Percentiles rank a stretch among this genome's conserved stretches.
These are phyloP conservation scores for Nesidiocoris tenuis DNA, from an alignment of 2,888 invertebrate genomes.

Conservation along the genomic window DNA sequence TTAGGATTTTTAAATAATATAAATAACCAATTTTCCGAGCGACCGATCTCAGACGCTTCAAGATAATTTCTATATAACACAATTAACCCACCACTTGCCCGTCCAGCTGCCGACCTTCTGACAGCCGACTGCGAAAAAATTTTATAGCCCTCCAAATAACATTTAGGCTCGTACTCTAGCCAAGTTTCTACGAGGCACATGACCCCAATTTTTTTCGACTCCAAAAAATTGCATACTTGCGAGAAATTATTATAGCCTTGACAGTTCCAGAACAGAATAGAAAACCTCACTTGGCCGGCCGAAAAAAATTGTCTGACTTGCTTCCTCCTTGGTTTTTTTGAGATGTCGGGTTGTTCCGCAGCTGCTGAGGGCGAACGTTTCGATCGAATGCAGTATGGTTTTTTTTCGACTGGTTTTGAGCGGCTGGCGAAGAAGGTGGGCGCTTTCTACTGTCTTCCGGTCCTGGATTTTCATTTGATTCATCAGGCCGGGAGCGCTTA, in stretches of 20 bases:
- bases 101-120: not conserved
- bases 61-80: not conserved
- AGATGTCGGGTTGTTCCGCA: no score
- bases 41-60: not conserved
- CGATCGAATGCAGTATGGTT: no score
- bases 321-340: no score
- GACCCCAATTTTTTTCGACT: not conserved
- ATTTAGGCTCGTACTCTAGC: not conserved
- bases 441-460: no score
- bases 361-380: no score
- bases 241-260: not conserved
- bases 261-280: not conserved
- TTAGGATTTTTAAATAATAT: not conserved
- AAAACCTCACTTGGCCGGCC: no score
- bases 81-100: not conserved
- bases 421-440: no score
- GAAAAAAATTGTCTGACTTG: no score
- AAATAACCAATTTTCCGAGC: not conserved
- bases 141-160: not conserved
- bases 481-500: no score
- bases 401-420: no score
- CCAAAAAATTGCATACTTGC: not conserved
- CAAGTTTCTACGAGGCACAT: not conserved
- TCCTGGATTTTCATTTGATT: no score
- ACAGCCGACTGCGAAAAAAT: not conserved